Evolutionary conservation across 1,140 invertebrate species (phyloP), one percentile per base, ranked within the genome.

Genomic region (Eumeta japonica): DNA sequence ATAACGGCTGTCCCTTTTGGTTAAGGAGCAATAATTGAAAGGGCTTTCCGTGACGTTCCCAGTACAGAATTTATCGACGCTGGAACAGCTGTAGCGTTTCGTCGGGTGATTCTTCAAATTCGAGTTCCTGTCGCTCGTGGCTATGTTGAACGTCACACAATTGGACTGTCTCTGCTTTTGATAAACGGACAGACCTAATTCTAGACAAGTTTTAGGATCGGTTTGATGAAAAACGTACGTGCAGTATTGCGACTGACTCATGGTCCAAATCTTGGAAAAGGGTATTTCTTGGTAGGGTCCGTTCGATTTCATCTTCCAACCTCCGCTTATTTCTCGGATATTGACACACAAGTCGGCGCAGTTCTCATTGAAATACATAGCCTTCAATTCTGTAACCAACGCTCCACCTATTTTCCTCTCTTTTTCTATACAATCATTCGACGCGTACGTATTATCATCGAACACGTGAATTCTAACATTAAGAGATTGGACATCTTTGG

Each of bases 201-300:
- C 75, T 39, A 77, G 58, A 41, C 60, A 60, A 41, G 74, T 77
- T 14, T 75, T 76, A 7, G 66, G 56, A 48, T 82, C 68, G 50
- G 75, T 73, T 52, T 81, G 70, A 50, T 94, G 88, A 44, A 97
- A 57, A 5, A 85, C 84, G 62, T 95, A 96, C 33, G 86, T 86
- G 56, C 89, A 94, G 58, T 92, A 88, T 24, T 90, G 74, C 24
- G 89, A 85, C 41, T 55, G 58, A 59, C 87, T 86, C 56, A 85
- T 86, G 29, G 88, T 90, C 89, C 94, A 94, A 11, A 97, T 77
- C 57, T 92, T 89, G 14, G 83, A 79, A 64, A 95, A 97, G 11
- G 89, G 83, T 39, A 97, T 85, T 63, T 95, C 92, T 77, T 94
- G 92, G 48, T 91, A 91, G 51, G 89, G 87, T 10, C 83, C 86